Evolutionary conservation across 2,113 vertebrate species (phyloP), one percentile per base, ranked within the genome.

Genomic region (Pantherophis guttatus): DNA sequence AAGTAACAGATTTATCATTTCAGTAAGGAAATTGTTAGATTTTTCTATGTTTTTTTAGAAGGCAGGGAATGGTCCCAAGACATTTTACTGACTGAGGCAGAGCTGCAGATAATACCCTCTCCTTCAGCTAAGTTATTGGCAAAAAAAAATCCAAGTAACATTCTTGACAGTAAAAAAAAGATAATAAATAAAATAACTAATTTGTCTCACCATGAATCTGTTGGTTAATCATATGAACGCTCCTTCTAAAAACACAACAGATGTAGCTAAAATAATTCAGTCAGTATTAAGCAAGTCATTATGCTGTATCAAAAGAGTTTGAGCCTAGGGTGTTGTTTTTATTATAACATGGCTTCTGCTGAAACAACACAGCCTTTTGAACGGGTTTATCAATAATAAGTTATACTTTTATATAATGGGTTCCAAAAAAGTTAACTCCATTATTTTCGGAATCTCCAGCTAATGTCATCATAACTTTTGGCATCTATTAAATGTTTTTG

Each of bases 1-100:
- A 88, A 93, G 88, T 92, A 96, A 94, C 44, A 48, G 23, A 96
- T 96, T 86, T 92, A 75, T 88, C 91, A 75, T 89, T 62, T 93
- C 54, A 70, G 87, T 93, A 55, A 95, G 39, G 7, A 44, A 94
- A 94, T 97, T 93, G 87, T 88, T 93, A 89, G 93, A 94, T 53
- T 57, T 92, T 88, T 91, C 13, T 93, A 9, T 57, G 39, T 8
- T 95, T 59, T 57, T 95, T 57, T 33, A 29, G 7, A n/a, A 95
- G 94, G 88, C 95, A 94, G 21, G 91, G 85, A 91, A 92, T 8
- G 8, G 1, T 33, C 48, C 92, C 50, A 8, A 1, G 92, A 62
- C 10, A 62, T 62, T 62, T 62, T 62, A 29, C 59, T 26, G 59
- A 3, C 24, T 26, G 24, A 62, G 59, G 1, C 24, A 29, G 24